Base-by-base conservation (phyloP, 2,113 vertebrate species). In the Takifugu bimaculatus region DNA sequence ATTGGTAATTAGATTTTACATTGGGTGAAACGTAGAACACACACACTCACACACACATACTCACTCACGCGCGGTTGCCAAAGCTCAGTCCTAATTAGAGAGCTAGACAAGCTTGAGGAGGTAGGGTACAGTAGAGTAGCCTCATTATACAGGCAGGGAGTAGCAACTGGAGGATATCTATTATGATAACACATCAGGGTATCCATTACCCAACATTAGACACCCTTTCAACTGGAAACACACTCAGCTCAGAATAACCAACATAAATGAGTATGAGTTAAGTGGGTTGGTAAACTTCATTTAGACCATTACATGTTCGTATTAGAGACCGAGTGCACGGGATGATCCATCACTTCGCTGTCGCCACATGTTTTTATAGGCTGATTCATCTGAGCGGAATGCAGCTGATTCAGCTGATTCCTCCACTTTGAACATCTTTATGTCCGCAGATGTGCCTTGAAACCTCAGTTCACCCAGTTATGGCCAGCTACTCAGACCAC, bases 1-100 rank as follows among this genome's bases (percentile, higher is more conserved):
- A 89, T 89, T 80, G 58, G 86, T 88, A 90, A 91, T 91, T 90
- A 89, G 79, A 87, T 90, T 90, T 89, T 84, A 85, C 88, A 87
- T 87, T 80, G 77, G 77, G 69, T 75, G 77, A 78, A 83, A 83
- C 57, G 42, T 63, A 74, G 44, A 61, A 50, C 63, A 47, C 57
- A 64, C 52, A 63, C 49, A 57, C 26, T 50, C 55, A 29, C 68
- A 50, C 63, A 53, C 45, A 28, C 56, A 39, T 55, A 56, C 28
- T 27, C 56, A 72, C 62, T 51, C 49, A 57, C 27, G 50, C 56
- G 32, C 68, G 74, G 80, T 82, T 73, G 75, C 82, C 75, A 63
- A 78, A 86, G 86, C 83, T 75, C 63, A 69, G 71, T 80, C 80
- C 87, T 91, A 90, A 91, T 91, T 89, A 87, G 87, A 83, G 79